Conservation (phyloP, 2,113 vertebrate species). For the Protobothrops flavoviridis region DNA sequence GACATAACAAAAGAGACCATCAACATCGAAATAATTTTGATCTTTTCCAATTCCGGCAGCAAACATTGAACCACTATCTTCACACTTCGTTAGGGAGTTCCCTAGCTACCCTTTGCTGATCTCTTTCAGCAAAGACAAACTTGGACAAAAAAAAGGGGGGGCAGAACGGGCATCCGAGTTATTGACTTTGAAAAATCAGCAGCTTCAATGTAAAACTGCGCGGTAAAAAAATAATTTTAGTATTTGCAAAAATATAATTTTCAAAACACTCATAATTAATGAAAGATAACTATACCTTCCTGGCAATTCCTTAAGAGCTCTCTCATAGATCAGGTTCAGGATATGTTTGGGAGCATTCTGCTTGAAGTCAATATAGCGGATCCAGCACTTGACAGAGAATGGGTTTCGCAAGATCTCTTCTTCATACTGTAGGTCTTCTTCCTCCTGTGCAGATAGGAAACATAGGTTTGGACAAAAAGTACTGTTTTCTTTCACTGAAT, state of each 20-base stretch:
- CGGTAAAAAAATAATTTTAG: background rate
- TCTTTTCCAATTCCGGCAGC: background rate
- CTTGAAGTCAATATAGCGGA: conserved; percentile 89
- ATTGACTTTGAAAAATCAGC: background rate
- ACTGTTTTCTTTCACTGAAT: background rate
- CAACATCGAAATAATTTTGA: background rate
- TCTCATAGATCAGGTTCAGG: conserved; percentile 88
- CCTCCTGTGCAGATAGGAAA: conserved; percentile 71
- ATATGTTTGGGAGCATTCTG: conserved; percentile 76
- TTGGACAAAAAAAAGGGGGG: background rate
- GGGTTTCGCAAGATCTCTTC: conserved; percentile 93
- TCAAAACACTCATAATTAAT: background rate
- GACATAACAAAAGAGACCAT: no score
- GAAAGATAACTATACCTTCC: conserved; percentile 76
- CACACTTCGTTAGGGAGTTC: background rate
- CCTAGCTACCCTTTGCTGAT: background rate
- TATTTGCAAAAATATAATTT: background rate
- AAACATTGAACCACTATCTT: background rate
- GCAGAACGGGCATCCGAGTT: background rate
- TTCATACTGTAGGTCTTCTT: conserved; percentile 90
- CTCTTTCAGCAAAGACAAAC: background rate
- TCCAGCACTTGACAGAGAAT: conserved; percentile 92
- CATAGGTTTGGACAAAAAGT: background rate
- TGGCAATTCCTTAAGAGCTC: conserved; percentile 86
- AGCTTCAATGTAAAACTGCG: background rate